Conservation (phyloP, 2,113 vertebrate genomes). For the Aphyosemion australe region DNA sequence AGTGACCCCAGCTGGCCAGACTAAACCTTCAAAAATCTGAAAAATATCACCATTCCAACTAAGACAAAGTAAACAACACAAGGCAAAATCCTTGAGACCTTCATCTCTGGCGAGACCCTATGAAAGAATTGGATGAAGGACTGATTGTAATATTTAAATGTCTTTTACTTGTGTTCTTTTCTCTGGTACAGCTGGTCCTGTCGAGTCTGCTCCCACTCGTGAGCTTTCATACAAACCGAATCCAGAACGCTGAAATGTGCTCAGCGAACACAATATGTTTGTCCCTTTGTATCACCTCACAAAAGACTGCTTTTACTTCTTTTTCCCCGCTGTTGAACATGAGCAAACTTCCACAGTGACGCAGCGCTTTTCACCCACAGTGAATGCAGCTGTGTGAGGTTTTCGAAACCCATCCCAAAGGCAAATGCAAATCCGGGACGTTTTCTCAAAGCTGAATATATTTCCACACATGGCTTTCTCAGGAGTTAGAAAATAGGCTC, state of each 20-base stretch:
- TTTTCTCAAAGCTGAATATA: constrained; percentile 18
- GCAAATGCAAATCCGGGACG: constrained; percentile 26
- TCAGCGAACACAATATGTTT: constrained; percentile 23
- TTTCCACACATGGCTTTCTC: constrained; percentile 2
- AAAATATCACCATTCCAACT: constrained; percentile 10
- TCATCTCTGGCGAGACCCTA: background rate
- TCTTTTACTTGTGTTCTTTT: constrained; percentile 21
- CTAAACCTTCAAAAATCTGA: background rate
- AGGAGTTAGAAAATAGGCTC: constrained; percentile 4
- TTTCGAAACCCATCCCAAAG: constrained; percentile 1
- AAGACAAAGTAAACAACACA: background rate
- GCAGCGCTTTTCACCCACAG: no score
- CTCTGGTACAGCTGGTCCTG: constrained; percentile 15
- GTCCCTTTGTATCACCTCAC: constrained; percentile 5
- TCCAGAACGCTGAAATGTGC: background rate
- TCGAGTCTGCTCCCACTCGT: constrained; percentile 26
- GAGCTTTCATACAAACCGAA: constrained; percentile 14
- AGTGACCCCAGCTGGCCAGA: constrained; percentile 64
- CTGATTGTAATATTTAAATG: constrained; percentile 21
- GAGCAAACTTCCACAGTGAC: no score
- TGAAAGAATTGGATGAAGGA: constrained; percentile 12
- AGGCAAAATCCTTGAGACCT: constrained; percentile 10
- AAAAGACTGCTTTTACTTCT: background rate
- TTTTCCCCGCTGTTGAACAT: constrained; percentile 3
- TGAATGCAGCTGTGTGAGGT: constrained; percentile 6